phyloP scores from a whole-genome alignment of 92 coral and sea anemone genomes.

The Epizoanthus stellaris region DNA sequence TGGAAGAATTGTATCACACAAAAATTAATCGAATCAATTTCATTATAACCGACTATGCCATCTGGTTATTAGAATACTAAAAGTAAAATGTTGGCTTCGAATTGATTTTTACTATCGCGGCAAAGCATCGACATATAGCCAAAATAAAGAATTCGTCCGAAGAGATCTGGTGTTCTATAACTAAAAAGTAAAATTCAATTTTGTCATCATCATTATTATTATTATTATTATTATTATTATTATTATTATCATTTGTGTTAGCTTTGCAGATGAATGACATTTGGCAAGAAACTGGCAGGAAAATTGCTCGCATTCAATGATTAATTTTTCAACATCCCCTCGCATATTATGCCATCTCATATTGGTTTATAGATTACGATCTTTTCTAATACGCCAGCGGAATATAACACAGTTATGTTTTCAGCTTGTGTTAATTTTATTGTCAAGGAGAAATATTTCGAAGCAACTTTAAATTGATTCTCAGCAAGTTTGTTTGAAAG shows the following conservation, averaged over 20 bases:
- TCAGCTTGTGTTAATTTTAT: conserved; percentile 14
- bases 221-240: neutral
- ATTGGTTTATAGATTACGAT: conserved; percentile 26
- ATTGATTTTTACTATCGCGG: conserved; percentile 37
- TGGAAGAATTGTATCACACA: conserved; percentile 44
- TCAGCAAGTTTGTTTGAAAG: conserved; percentile 37
- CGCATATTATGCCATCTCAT: neutral
- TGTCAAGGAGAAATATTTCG: conserved; percentile 16
- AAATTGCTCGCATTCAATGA: neutral
- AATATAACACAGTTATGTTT: conserved; percentile 35
- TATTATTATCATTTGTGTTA: neutral
- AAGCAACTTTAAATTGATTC: conserved; percentile 44
- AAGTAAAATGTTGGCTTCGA: conserved; percentile 4
- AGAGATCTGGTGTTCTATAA: too few species aligned
- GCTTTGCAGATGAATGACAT: neutral
- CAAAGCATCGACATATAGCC: neutral
- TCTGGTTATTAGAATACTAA: conserved; percentile 18
- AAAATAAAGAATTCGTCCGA: neutral
- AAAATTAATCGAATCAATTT: conserved; percentile 46
- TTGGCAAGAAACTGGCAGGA: neutral
- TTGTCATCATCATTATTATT: neutral
- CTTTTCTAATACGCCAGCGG: conserved; percentile 34
- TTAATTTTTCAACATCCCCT: conserved; percentile 5
- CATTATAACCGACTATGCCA: conserved; percentile 21
- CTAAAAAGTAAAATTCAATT: conserved; percentile 3